Evolutionary conservation across 2,113 vertebrate genomes (phyloP).

Genomic region (Astur gentilis): DNA sequence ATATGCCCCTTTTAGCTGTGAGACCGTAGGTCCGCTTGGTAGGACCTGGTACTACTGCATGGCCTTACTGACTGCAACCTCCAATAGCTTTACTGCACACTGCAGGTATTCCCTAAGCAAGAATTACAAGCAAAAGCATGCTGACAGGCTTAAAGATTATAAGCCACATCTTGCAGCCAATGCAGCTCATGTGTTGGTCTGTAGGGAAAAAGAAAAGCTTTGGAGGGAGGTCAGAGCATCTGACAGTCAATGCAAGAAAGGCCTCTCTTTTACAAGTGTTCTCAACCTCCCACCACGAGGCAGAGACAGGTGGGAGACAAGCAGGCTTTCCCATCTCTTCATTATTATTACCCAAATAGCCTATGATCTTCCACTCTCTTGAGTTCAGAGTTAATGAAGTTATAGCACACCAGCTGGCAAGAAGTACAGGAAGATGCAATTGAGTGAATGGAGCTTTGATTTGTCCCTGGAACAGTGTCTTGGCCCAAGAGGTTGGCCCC

Average conservation of each 20-base stretch:
- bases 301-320: background rate
- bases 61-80: background rate
- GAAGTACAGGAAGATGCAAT: background rate
- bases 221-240: background rate
- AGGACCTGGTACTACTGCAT: background rate
- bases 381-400: background rate
- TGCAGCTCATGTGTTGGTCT: rapidly evolving
- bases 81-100: background rate
- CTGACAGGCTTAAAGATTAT: background rate
- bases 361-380: background rate
- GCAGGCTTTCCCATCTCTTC: background rate
- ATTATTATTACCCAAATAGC: rapidly evolving
- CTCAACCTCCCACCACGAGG: background rate
- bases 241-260: background rate
- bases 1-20: background rate
- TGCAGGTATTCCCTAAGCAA: background rate
- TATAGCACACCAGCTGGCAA: background rate
- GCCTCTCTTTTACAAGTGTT: background rate
- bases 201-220: background rate
- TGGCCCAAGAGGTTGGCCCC: background rate
- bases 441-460: background rate
- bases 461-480: background rate
- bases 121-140: background rate
- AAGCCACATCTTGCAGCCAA: background rate
- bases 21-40: rapidly evolving